Evolutionary conservation across 2,888 invertebrate genomes (phyloP), one percentile per base, ranked within the genome.

Genomic region (Ennomos erosarius): DNA sequence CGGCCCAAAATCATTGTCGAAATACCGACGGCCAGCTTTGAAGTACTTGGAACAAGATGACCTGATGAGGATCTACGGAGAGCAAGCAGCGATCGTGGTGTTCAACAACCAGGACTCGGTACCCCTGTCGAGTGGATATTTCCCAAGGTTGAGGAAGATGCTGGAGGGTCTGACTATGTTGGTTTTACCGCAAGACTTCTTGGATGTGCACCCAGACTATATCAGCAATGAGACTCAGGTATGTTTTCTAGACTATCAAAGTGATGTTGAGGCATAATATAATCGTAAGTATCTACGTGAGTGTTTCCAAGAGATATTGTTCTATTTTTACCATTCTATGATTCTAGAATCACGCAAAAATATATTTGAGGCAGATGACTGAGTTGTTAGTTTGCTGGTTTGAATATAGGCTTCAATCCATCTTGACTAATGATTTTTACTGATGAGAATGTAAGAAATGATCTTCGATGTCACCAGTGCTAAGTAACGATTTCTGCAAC

Each of bases 221-320:
- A 90, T 93, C 69, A 94, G 93, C 78, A 93, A 93, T 67, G 94
- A 94, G 76, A 93, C 94, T 16, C 94, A 94, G 92, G 94, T 92
- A 55, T 65, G 74, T 45, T 16, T 11, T 11, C 3, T 5, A 12
- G 39, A 9, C 1, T 26, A 6, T 26, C 6, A 26, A 3, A 26
- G 5, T 6, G 3, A 26, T 26, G 26, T 26, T 26, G 26, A 16
- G 3, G 16, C 16, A 16, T 16, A 16, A 4, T 26, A 26, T 26
- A 26, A 6, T 6, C 26, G 26, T 6, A n/a, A n/a, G n/a, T n/a
- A 26, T 26, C 26, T 26, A 26, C 26, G 4, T 26, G 26, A 26
- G 26, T 0, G 6, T 26, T 0, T 6, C 4, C 26, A 26, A 26
- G 0, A 5, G 26, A 16, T 16, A 16, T 16, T 3, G 16, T 16